Base-by-base conservation (phyloP, 64 coral and sea anemone species). In the Cladopsammia gracilis region DNA sequence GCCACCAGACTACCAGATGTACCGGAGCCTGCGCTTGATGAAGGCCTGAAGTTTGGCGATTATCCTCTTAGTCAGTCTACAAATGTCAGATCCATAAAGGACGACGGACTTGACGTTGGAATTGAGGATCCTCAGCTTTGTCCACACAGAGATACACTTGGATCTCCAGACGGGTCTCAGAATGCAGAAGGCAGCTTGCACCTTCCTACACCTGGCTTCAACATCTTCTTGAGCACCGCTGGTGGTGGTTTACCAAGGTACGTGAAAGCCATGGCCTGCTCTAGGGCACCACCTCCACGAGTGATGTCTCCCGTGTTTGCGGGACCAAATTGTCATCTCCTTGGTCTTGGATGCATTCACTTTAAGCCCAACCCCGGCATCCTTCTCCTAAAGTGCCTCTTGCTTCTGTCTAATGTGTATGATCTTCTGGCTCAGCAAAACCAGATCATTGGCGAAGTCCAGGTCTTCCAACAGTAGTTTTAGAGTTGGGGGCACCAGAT, bases 221-320 rank as follows among this genome's bases (percentile, higher is more conserved):
- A 73, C 47, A 73, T 73, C 85, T 87, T 87, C 66, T 6, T 87
- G 25, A 18, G 85, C 34, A 7, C 62, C 82, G 10, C 82, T 26
- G 4, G 62, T n/a, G 47, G 83, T 86, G 83, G n/a, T 86, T 10
- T 66, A 13, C 83, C 83, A 47, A 86, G 82, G 45, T 86, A 86
- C 10, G 83, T 67, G 65, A 86, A 70, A 19, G 3, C 61, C 42
- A 2, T 19, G 10, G 45, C 62, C 25, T 44, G 13, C 62, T 86
- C 62, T 18, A 69, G 65, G 59, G 15, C 7, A 44, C 46, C 26
- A 42, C 83, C 64, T 34, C 19, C 25, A 86, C 65, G 70, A 70
- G 11, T 58, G 18, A 34, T 34, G 83, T 65, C 46, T 13, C 42
- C 83, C 19, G 7, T 10, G 54, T 66, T 86, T 22, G 64, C 64